A percentile compares a stretch with the other conserved stretches of the same genome.
Evolutionary conservation across 1,140 invertebrate species (phyloP).

Genomic region (Zaprionus capensis): DNA sequence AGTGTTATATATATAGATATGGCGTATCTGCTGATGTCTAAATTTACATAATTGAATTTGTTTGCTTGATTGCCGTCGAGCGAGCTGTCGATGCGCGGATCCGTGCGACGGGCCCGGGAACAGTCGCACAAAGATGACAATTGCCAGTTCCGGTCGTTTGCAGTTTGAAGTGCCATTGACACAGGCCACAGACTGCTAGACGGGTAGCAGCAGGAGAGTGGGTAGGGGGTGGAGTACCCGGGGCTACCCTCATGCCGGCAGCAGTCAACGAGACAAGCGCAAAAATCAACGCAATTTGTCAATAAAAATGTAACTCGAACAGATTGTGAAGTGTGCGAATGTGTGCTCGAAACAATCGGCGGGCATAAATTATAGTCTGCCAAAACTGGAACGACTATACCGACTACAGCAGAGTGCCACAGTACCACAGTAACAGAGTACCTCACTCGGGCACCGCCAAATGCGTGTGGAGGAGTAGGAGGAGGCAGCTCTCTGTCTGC

Average conservation of each 20-base stretch:
- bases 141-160: constrained; percentile 82
- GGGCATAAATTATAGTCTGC: constrained; percentile 76
- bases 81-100: constrained; percentile 71
- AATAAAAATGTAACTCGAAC: constrained; percentile 83
- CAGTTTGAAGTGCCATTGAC: constrained; percentile 82
- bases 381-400: constrained; percentile 24
- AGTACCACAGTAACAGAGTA: neutral
- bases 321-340: constrained; percentile 82
- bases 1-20: constrained; percentile 1
- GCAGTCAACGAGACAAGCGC: constrained; percentile 44
- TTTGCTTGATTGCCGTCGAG: constrained; percentile 74
- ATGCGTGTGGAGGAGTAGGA: neutral
- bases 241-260: constrained; percentile 55
- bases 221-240: neutral
- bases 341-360: constrained; percentile 77
- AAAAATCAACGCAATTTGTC: constrained; percentile 84
- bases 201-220: neutral
- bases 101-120: constrained; percentile 53
- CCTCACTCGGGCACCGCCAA: neutral
- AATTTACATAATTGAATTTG: constrained; percentile 84
- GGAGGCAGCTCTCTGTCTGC: neutral
- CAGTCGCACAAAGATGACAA: constrained; percentile 75
- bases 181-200: constrained; percentile 43
- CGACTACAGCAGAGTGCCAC: neutral
- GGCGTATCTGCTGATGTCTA: constrained; percentile 63